phyloP scores from a whole-genome alignment of 1,140 invertebrate species.

The Apis mellifera region Amel_HAv3.1 CM009938.2:714501-715000 shows the following conservation, averaged over 20 bases:
- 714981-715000: conserved; percentile 28
- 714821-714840: background rate
- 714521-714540: background rate
- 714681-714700: too few relatives aligned
- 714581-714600: background rate
- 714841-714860: conserved; percentile 32
- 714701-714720: too few relatives aligned
- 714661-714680: too few relatives aligned
- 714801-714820: conserved; percentile 2
- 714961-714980: conserved; percentile 12
- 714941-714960: background rate
- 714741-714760: background rate
- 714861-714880: background rate
- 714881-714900: too few relatives aligned
- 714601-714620: background rate
- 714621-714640: background rate
- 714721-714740: background rate
- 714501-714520: background rate
- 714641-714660: too few relatives aligned
- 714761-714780: background rate
- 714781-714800: conserved; percentile 4
- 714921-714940: background rate
- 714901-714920: background rate
- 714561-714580: background rate
- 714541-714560: background rate